These are phyloP conservation scores for Melinaea marsaeus DNA, from an alignment of 2,888 invertebrate genomes.

Conservation along the genomic window DNA sequence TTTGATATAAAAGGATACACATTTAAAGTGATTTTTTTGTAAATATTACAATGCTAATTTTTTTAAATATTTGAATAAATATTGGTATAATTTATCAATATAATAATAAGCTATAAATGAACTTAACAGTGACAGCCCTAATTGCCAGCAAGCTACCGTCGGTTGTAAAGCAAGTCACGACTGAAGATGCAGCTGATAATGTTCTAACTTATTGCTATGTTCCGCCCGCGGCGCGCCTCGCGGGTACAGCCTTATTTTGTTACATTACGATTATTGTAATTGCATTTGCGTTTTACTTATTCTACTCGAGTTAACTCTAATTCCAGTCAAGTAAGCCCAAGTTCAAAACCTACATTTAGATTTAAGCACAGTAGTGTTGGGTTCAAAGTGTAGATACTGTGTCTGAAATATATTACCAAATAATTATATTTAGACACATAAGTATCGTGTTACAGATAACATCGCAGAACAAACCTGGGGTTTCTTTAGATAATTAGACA, in stretches of 20 bases:
- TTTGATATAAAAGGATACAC: no score
- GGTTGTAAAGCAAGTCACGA: conserved; percentile 31
- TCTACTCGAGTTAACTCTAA: not conserved
- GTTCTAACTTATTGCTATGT: conserved; percentile 28
- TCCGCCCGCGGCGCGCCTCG: conserved; percentile 21
- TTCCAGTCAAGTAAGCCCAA: not conserved
- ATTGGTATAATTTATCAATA: not conserved
- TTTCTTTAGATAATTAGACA: conserved; percentile 62
- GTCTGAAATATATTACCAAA: conserved; percentile 7
- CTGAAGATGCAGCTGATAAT: conserved; percentile 29
- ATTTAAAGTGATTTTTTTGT: no score
- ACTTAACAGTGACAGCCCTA: conserved; percentile 23
- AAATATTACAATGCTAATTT: no score
- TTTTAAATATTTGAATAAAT: not conserved
- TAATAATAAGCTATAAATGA: not conserved
- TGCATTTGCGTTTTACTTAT: not conserved
- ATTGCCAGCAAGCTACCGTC: conserved; percentile 28
- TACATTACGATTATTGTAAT: conserved; percentile 10
- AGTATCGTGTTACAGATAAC: conserved; percentile 51
- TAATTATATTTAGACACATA: conserved; percentile 30
- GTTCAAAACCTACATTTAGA: no score
- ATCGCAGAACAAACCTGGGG: conserved; percentile 53
- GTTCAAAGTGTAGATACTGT: no score
- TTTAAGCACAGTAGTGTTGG: not conserved
- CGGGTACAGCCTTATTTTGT: conserved; percentile 14